Percentiles rank a stretch among this genome's conserved stretches.
These are phyloP conservation scores for Apomyelois bistriatella DNA, from an alignment of 2,888 invertebrate species.

Conservation along the genomic window DNA sequence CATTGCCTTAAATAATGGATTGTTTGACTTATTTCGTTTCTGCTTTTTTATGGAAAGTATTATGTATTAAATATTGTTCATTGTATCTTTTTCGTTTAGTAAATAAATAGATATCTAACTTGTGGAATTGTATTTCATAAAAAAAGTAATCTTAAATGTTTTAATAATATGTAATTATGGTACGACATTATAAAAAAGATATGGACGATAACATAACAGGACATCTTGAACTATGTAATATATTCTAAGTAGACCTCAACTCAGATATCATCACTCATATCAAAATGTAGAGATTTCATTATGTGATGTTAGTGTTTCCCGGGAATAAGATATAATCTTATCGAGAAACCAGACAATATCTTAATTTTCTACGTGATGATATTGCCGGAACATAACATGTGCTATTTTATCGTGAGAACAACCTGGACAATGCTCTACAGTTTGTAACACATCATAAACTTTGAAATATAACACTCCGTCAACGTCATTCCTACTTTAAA, in stretches of 20 bases:
- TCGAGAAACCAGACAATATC: not conserved
- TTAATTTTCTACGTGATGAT: not conserved
- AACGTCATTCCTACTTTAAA: not conserved
- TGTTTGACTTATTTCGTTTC: too few relatives aligned
- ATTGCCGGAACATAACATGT: constrained; percentile 3
- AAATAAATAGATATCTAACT: too few relatives aligned
- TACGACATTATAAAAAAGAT: too few relatives aligned
- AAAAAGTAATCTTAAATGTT: too few relatives aligned
- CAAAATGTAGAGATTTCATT: not conserved
- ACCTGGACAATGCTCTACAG: not conserved
- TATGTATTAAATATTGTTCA: too few relatives aligned
- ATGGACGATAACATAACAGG: too few relatives aligned
- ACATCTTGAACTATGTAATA: too few relatives aligned
- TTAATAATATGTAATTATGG: too few relatives aligned
- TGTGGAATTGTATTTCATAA: too few relatives aligned
- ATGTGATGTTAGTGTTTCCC: not conserved
- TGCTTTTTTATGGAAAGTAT: too few relatives aligned
- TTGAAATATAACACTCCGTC: not conserved
- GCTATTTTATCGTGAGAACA: constrained; percentile 15
- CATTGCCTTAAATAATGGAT: not conserved
- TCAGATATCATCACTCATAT: not conserved
- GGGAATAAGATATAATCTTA: not conserved
- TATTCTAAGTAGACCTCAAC: not conserved
- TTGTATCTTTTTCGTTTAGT: too few relatives aligned
- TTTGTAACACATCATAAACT: constrained; percentile 4